Evolutionary conservation across 35 echinoderm and acorn worm species (phyloP), one percentile per base, ranked within the genome.

Genomic region (Diadema setosum): DNA sequence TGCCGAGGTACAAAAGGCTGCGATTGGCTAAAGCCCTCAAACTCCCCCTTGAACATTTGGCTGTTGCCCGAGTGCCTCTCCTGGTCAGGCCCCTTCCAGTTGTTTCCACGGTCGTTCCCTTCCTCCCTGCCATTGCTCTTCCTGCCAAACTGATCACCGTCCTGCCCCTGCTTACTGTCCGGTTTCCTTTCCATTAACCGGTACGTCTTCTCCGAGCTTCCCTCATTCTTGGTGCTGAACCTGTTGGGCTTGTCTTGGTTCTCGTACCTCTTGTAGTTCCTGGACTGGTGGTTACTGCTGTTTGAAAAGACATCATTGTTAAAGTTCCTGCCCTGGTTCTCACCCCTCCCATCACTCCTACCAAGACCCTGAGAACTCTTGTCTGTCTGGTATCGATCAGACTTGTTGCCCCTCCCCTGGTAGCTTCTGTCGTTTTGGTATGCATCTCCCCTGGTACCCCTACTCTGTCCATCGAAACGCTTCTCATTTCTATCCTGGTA

Each of bases 401-500:
- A 16, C 8, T 34, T 67, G 29, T 32, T 67, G 63, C 30, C 44
- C 73, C 40, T 78, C 21, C 73, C 73, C 73, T 78, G 73, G 25
- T 78, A 78, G 11, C 73, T 40, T 21, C 37, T 78, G 37, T 78
- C 73, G 44, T 78, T 78, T 36, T 78, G 73, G 44, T 75, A 75
- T 30, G 39, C 73, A 42, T 44, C 73, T 23, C 34, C 21, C 21
- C 21, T 44, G 44, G 34, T 44, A 5, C 40, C 32, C 45, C 81
- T 18, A 17, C 23, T 30, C 14, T 85, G 50, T 64, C 83, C 59
- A 18, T 85, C 83, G 41, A 23, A 61, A 31, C 88, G 59, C 15
- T 43, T 41, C 5, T 90, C 88, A 67, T 82, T 82, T 41, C 88
- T 65, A 46, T 35, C 48, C 17, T 89, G 75, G 17, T 50, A 39